A percentile compares a stretch with the other conserved stretches of the same genome.
Evolutionary conservation across 2,113 vertebrate species (phyloP).

Genomic region (Leptobrachium ailaonicum): DNA sequence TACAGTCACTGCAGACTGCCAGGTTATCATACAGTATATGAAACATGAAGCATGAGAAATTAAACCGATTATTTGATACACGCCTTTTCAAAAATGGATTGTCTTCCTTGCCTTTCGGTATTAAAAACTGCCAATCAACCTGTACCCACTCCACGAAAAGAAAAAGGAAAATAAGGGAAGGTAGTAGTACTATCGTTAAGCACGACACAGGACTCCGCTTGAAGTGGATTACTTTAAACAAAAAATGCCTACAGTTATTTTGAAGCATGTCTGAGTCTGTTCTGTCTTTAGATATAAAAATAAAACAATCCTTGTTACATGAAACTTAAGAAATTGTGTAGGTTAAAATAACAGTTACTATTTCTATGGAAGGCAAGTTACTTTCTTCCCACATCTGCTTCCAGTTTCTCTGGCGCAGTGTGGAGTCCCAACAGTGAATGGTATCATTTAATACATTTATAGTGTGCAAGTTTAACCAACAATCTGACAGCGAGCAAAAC

Average conservation of each 20-base stretch:
- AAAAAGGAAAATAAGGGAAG: not conserved
- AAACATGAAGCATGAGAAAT: too few relatives aligned
- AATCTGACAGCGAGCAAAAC: conserved; percentile 23
- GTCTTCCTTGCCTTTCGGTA: too few relatives aligned
- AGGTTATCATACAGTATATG: too few relatives aligned
- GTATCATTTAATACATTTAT: conserved; percentile 35
- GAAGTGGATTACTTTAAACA: conserved; percentile 9
- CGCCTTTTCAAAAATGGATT: too few relatives aligned
- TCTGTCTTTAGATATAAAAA: conserved; percentile 37
- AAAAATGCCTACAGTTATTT: conserved; percentile 38
- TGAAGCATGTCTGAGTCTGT: conserved; percentile 23
- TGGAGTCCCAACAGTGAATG: not conserved
- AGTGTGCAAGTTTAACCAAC: conserved; percentile 25
- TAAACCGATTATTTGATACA: too few relatives aligned
- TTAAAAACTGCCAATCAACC: not conserved
- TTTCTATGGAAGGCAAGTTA: conserved; percentile 28
- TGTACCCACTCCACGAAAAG: not conserved
- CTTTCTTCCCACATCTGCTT: conserved; percentile 52
- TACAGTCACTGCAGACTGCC: too few relatives aligned
- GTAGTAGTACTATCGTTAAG: not conserved
- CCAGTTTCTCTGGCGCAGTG: conserved; percentile 45
- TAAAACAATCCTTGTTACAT: conserved; percentile 39
- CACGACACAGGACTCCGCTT: not conserved
- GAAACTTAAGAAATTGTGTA: conserved; percentile 38
- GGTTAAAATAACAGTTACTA: conserved; percentile 46